Evolutionary conservation across 2,888 invertebrate genomes (phyloP).

Genomic region (Eledona agricola): DNA sequence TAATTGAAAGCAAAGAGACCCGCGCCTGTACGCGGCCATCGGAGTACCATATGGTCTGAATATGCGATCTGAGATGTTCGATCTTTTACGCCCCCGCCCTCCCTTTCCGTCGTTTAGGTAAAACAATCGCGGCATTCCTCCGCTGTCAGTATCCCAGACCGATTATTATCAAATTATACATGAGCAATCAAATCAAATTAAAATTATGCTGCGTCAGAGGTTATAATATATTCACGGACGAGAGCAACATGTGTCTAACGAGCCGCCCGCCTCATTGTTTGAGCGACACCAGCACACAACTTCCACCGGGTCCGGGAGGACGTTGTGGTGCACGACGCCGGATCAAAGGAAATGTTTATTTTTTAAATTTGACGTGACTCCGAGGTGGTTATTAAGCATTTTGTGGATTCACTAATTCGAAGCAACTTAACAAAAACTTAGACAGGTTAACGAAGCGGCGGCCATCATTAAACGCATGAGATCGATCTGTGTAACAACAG

Average conservation of each 20-base stretch:
- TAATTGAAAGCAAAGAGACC: no score
- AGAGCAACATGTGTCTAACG: constrained; percentile 55
- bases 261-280: constrained; percentile 52
- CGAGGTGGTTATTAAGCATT: constrained; percentile 45
- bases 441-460: constrained; percentile 26
- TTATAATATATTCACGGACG: constrained; percentile 55
- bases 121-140: constrained; percentile 47
- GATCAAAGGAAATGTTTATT: constrained; percentile 44
- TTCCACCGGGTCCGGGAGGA: constrained; percentile 22
- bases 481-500: constrained; percentile 54
- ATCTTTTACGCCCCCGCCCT: constrained; percentile 2
- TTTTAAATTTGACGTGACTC: constrained; percentile 50
- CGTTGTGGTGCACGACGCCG: constrained; percentile 29
- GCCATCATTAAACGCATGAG: constrained; percentile 46
- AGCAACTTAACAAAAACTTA: constrained; percentile 27
- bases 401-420: constrained; percentile 37
- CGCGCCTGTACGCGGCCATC: no score
- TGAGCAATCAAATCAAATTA: constrained; percentile 58
- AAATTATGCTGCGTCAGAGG: constrained; percentile 57
- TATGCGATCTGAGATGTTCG: not conserved
- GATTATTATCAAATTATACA: constrained; percentile 57
- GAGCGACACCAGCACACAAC: constrained; percentile 41
- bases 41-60: constrained; percentile 7
- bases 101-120: constrained; percentile 33
- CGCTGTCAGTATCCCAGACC: constrained; percentile 44